phyloP scores from a whole-genome alignment of 2,888 invertebrate species.

The Brachylomia viminalis region DNA sequence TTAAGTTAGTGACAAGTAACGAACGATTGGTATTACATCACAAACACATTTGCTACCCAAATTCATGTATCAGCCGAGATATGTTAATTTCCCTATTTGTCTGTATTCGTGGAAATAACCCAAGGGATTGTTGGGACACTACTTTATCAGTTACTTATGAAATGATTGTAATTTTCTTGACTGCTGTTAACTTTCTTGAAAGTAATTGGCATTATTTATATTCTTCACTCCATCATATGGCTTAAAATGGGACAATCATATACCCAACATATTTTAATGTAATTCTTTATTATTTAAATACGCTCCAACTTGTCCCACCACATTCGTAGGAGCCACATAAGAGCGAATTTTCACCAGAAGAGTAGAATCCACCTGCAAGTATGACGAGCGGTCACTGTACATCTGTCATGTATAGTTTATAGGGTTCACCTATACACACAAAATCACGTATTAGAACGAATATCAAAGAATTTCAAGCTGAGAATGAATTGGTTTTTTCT shows the following conservation, averaged over 20 bases:
- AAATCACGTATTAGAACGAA: slow-evolving; percentile 12
- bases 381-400: slow-evolving; percentile 5
- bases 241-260: neutral
- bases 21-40: slow-evolving; percentile 63
- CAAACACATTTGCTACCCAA: slow-evolving; percentile 68
- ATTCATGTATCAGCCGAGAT: slow-evolving; percentile 60
- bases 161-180: slow-evolving; percentile 9
- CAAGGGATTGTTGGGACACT: slow-evolving; percentile 28
- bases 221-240: neutral
- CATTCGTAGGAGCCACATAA: neutral
- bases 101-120: slow-evolving; percentile 40
- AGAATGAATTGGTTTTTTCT: slow-evolving; percentile 6
- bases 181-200: neutral
- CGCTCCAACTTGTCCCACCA: neutral
- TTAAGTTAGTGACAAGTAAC: slow-evolving; percentile 64
- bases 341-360: neutral
- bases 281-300: neutral
- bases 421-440: neutral
- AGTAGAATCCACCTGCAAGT: slow-evolving; percentile 11
- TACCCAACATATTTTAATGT: neutral
- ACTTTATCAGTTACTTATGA: slow-evolving; percentile 2
- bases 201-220: slow-evolving; percentile 16
- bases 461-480: slow-evolving; percentile 21
- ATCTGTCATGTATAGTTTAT: slow-evolving; percentile 12
- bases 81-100: slow-evolving; percentile 70